Base-by-base conservation (phyloP, 2,888 invertebrate genomes). In the Meloe dianella region DNA sequence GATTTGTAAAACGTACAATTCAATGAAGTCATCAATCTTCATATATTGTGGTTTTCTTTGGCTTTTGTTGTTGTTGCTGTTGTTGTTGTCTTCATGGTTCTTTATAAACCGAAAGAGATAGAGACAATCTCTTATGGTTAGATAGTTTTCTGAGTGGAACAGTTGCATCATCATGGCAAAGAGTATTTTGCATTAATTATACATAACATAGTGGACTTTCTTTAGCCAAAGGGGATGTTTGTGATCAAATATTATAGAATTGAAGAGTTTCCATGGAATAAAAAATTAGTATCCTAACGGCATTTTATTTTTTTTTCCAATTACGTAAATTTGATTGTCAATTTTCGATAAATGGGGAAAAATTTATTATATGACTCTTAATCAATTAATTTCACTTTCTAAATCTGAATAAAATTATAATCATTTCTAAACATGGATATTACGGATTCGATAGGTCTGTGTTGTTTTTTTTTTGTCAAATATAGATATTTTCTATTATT, bases 1-100 rank as follows among this genome's bases (percentile, higher is more conserved):
- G 20, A 47, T 47, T 47, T 47, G 47, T 47, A 20, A 47, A 47
- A 47, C 20, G 35, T 47, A 10, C 20, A 22, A 22, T 20, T 8
- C 20, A 47, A 47, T 47, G 47, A 47, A 47, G 47, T 47, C 47
- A 47, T 47, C 47, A 47, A 47, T 47, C 47, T 47, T 47, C 20
- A 47, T 47, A 47, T 20, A 47, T 47, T 47, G 20, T 47, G 20
- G 20, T 47, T 47, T 47, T 47, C 8, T 47, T 47, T 47, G 47
- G 7, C 9, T 47, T 47, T 7, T 47, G 17, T 47, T 41, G n/a
- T 41, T 20, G 20, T 10, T 47, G 17, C n/a, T 47, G 17, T 47
- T 41, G n/a, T 47, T 20, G 10, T 12, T 47, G 20, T 20, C 20
- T 47, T 47, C 20, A 20, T 41, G 17, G n/a, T 8, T 17, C 41